phyloP scores from a whole-genome alignment of 2,113 vertebrate species.

The Macaca fascicularis region DNA sequence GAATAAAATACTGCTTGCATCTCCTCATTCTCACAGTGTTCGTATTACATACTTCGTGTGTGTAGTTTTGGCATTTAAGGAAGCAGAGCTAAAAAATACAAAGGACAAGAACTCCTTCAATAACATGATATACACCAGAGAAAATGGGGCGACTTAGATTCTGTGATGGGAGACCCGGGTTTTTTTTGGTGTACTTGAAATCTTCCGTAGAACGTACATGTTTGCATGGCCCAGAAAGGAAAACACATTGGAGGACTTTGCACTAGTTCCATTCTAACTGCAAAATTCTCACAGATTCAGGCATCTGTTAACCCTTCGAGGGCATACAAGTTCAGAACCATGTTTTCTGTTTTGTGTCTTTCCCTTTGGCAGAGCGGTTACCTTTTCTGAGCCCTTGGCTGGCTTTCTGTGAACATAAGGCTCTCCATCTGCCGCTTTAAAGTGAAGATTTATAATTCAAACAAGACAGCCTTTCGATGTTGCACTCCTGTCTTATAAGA shows the following conservation, averaged over 20 bases:
- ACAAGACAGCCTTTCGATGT: neutral
- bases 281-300: neutral
- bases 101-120: neutral
- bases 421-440: constrained; percentile 1
- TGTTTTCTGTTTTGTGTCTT: neutral
- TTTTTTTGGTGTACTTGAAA: neutral
- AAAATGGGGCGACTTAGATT: neutral
- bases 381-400: neutral
- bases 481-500: neutral
- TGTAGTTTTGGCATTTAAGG: neutral
- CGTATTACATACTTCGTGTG: neutral
- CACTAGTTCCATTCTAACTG: neutral
- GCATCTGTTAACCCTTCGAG: neutral
- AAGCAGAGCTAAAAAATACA: neutral
- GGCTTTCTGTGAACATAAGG: constrained; percentile 23
- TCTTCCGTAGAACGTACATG: neutral
- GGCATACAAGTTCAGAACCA: neutral
- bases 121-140: neutral
- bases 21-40: neutral
- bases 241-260: neutral
- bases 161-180: neutral
- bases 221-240: neutral
- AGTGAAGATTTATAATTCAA: neutral
- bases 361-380: neutral
- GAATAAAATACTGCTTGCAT: neutral